Percentiles rank a stretch among this genome's conserved stretches.
Evolutionary conservation across 2,113 vertebrate species (phyloP).

Genomic region (Paradisaea rubra): DNA sequence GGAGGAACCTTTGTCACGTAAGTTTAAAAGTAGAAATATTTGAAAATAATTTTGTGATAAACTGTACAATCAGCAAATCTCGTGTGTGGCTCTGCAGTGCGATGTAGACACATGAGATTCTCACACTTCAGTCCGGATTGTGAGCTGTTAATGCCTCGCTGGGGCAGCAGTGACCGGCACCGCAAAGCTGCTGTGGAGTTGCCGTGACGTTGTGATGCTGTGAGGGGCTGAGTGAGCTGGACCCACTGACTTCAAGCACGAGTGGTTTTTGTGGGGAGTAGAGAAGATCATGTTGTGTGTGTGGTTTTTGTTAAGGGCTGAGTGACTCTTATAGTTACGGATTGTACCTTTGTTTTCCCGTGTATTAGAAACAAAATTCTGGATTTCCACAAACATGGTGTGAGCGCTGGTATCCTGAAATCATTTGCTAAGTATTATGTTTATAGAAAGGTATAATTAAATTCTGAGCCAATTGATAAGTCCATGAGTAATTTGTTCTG

Average conservation of each 20-base stretch:
- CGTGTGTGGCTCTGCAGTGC: rapidly evolving
- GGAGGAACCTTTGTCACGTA: neutral
- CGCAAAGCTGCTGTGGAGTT: neutral
- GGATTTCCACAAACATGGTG: neutral
- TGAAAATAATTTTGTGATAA: neutral
- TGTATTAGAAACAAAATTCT: neutral
- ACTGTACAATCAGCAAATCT: neutral
- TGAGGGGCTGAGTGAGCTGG: rapidly evolving
- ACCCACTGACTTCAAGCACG: neutral
- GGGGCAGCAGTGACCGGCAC: neutral
- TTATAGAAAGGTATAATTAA: neutral
- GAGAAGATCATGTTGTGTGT: neutral
- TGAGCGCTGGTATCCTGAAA: neutral
- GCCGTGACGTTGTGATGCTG: rapidly evolving
- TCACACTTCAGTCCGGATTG: rapidly evolving
- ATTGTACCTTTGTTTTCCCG: neutral
- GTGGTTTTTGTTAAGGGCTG: neutral
- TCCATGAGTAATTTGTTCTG: neutral
- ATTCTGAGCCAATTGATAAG: neutral
- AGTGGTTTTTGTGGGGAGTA: neutral
- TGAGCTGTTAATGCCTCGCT: neutral
- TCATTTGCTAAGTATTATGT: neutral
- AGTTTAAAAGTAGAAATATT: neutral
- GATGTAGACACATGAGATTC: rapidly evolving
- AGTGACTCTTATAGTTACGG: neutral